phyloP scores from a whole-genome alignment of 2,113 vertebrate species.

The Perca fluviatilis region DNA sequence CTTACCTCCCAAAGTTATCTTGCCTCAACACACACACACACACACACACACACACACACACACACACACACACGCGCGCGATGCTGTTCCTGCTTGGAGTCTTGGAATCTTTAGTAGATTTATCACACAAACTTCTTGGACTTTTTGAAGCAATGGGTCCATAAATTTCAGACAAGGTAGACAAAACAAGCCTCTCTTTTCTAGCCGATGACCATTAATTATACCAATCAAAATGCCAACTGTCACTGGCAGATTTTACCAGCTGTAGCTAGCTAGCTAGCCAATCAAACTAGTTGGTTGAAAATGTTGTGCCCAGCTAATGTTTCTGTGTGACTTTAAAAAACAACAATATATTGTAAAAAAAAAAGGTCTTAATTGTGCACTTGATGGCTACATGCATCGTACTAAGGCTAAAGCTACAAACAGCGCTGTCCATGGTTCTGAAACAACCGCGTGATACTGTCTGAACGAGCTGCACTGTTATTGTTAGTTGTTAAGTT shows the following conservation, averaged over 20 bases:
- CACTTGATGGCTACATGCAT: not conserved
- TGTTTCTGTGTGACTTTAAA: not conserved
- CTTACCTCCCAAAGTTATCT: slow-evolving; percentile 57
- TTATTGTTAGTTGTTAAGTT: too few relatives aligned
- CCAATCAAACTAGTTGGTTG: not conserved
- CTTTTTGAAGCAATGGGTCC: not conserved
- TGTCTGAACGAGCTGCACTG: too few relatives aligned
- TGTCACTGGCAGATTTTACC: not conserved
- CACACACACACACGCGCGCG: slow-evolving; percentile 12
- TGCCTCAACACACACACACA: slow-evolving; percentile 2
- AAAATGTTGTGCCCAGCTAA: not conserved
- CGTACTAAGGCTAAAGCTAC: not conserved
- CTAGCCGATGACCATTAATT: not conserved
- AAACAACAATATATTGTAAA: not conserved
- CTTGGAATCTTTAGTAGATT: not conserved
- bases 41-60: slow-evolving; percentile 10
- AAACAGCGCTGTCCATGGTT: too few relatives aligned
- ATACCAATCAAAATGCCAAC: not conserved
- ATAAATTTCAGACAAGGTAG: not conserved
- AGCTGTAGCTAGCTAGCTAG: not conserved
- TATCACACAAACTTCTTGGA: not conserved
- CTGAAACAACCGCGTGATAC: too few relatives aligned
- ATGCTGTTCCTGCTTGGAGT: not conserved
- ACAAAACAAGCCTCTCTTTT: not conserved
- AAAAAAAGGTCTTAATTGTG: not conserved